Conservation (phyloP, 1,140 invertebrate genomes). For the Rhyzopertha dominica region DNA sequence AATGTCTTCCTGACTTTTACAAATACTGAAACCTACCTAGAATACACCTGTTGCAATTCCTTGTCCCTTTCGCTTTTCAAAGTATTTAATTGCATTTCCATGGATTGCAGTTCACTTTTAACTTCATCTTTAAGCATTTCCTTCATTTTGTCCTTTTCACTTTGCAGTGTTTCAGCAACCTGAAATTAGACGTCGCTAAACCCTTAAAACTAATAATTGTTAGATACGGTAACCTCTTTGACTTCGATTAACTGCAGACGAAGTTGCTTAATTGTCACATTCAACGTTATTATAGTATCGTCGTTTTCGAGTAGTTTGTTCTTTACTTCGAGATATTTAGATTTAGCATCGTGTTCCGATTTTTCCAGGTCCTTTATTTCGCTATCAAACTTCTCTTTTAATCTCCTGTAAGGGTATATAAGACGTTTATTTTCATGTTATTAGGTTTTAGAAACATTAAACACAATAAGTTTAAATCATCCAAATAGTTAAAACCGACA, state of each 20-base stretch:
- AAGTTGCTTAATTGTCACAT: conserved; percentile 46
- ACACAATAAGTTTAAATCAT: no score
- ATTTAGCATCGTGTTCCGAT: conserved; percentile 53
- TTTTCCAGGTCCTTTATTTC: conserved; percentile 61
- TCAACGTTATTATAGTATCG: conserved; percentile 52
- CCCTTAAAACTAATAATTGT: no score
- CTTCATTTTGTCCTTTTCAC: conserved; percentile 49
- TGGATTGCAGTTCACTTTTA: conserved; percentile 41
- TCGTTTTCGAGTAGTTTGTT: conserved; percentile 53
- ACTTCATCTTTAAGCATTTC: conserved; percentile 50
- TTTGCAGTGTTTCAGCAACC: conserved; percentile 47
- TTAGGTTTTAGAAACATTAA: no score
- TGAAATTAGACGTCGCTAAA: conserved; percentile 27
- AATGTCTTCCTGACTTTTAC: no score
- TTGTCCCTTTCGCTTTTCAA: conserved; percentile 47
- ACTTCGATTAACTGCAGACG: conserved; percentile 52
- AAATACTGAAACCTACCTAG: conserved; percentile 47
- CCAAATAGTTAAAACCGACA: no score
- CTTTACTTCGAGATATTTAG: conserved; percentile 55
- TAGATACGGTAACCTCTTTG: conserved; percentile 46
- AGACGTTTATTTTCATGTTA: not conserved
- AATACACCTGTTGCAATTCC: conserved; percentile 49
- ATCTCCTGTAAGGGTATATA: conserved; percentile 51
- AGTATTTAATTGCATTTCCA: conserved; percentile 47
- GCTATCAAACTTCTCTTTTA: conserved; percentile 68